Base-by-base conservation (phyloP, 2,797 vertebrate genomes). In the Macropodus opercularis region DNA sequence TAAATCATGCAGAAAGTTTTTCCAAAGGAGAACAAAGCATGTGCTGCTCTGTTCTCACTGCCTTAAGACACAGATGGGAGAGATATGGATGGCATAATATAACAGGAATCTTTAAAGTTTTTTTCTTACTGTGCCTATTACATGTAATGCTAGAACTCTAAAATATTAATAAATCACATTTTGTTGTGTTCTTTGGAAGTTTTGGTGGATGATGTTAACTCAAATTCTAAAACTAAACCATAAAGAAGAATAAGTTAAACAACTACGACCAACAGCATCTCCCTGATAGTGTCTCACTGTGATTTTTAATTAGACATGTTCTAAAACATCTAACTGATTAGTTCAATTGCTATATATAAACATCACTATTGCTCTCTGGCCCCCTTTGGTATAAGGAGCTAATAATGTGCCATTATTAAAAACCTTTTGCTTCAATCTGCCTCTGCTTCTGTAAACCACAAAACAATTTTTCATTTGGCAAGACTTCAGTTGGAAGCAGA, bases 1-100 rank as follows among this genome's bases (percentile, higher is more conserved):
- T 92, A 88, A 89, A 84, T 87, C 42, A 91, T 84, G 60, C 75
- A 59, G 42, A 86, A 81, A 69, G 68, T 83, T 85, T 84, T 81
- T 61, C 9, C 41, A 71, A 82, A 81, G 75, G 68, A 75, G 76
- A 78, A 36, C 40, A 66, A 51, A 57, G 39, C 35, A 23, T 0
- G 42, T 47, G 15, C 29, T 26, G 22, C 58, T 75, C 24, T 57
- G 46, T 61, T 75, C 65, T 63, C 22, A 84, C 31, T 5, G 80
- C 74, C 80, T 80, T 15, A 38, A 81, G 76, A 69, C 48, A 77
- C 54, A 70, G n/a, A 4, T 63, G 38, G 35, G 48, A 47, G 59
- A 54, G 66, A 74, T 39, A 24, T 40, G 48, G 47, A 66, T 41
- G 18, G 12, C 27, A 57, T 68, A 24, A 64, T 73, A 78, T 13